Base-by-base conservation (phyloP, 1,140 invertebrate species). In the Lineus longissimus region DNA sequence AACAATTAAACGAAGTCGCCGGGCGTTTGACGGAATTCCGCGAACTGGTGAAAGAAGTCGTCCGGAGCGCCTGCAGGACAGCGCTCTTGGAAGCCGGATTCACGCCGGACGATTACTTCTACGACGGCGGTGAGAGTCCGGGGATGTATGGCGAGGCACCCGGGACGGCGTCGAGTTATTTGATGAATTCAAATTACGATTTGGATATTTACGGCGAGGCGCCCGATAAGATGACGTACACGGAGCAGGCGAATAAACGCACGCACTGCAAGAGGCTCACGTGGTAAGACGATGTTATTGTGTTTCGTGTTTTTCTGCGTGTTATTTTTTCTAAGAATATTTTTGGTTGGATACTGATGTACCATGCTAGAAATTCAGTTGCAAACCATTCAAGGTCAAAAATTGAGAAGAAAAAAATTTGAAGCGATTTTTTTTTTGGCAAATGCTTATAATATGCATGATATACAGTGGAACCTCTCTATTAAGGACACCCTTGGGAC, bases 211-310 rank as follows among this genome's bases (percentile, higher is more conserved):
- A 89, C 86, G 71, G 75, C 0, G 78, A 83, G 65, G 78, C 80
- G 9, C 80, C 89, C 17, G 81, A 84, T 43, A 84, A 84, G 69
- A 83, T 91, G 84, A 89, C 89, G 25, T 93, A 91, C 71, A 91
- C 90, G 31, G 88, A 93, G 70, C 90, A 92, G 70, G 88, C 89
- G 0, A 88, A 88, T 63, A 94, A 93, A 73, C 84, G 88, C 63
- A 85, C 87, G 59, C 88, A 89, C 70, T 92, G 90, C 75, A 85
- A 87, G 69, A 82, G 86, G 27, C 81, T 91, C 0, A 85, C 87
- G 19, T 85, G 88, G 89, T 91, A 82, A 70, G 74, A 72, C n/a
- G n/a, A n/a, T n/a, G n/a, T n/a, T n/a, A n/a, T n/a, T n/a, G n/a
- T n/a, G 57, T 11, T 22, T n/a, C 40, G 17, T 22, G n/a, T n/a